Base-by-base conservation (phyloP, 2,113 vertebrate species). In the Pungitius pungitius region DNA sequence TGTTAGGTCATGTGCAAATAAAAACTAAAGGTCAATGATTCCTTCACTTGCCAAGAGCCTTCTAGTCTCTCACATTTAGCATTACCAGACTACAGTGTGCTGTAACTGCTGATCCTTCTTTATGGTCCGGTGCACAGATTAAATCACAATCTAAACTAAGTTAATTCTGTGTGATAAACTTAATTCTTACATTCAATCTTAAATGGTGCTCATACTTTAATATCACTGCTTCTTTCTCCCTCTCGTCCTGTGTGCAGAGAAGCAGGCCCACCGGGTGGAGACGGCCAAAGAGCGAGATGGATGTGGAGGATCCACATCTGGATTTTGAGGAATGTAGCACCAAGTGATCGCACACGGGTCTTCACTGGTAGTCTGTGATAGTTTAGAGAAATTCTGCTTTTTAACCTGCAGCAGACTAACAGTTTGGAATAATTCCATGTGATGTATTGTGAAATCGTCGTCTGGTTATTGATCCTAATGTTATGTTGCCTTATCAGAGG, bases 261-360 rank as follows among this genome's bases (percentile, higher is more conserved):
- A 47, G 85, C 89, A 87, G 90, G 91, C 59, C 90, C 92, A 75
- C 89, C 92, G 69, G 88, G 93, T 54, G 91, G 92, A 83, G 87
- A 91, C 86, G 93, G 92, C 89, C 93, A 94, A 71, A 89, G 93
- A 81, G 94, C 96, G 83, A 95, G 93, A 91, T 93, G 80, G 93
- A 95, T 78, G 92, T 94, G 73, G 94, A 93, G 60, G 89, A 94
- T 57, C 13, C 56, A 81, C 93, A 95, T 69, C 92, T 91, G 1
- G 90, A 95, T 78, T 87, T 90, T 58, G 89, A 95, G 72, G 94
- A 94, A 77, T 84, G 83, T 72, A 55, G 15, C 52, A 91, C 89
- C 73, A 91, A 90, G 79, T 93, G 89, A 85, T 84, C 59, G 27
- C 56, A 27, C 8, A 24, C n/a, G 22, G 49, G 35, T 1, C 24